phyloP scores from a whole-genome alignment of 1,140 invertebrate genomes.

The Cydia fagiglandana region DNA sequence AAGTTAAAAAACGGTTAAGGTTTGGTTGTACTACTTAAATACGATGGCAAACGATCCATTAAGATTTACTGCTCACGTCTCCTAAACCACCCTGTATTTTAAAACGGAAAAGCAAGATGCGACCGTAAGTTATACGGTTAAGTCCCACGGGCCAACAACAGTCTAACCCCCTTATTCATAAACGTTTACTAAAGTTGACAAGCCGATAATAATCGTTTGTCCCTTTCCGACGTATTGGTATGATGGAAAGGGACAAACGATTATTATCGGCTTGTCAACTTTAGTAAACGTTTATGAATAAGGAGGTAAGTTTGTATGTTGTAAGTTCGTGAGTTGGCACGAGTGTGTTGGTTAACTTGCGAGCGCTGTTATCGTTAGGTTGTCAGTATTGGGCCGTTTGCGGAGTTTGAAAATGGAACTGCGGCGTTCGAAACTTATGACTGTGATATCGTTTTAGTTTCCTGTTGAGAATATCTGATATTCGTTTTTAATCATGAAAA shows the following conservation, averaged over 20 bases:
- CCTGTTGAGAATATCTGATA: not conserved
- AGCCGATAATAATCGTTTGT: no score
- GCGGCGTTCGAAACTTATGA: conserved; percentile 23
- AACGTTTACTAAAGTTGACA: no score
- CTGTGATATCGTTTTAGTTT: conserved; percentile 1
- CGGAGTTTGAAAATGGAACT: conserved; percentile 23
- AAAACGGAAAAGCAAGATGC: not conserved
- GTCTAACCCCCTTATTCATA: no score
- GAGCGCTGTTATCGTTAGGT: conserved; percentile 26
- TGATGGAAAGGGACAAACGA: no score
- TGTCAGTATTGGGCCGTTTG: conserved; percentile 20
- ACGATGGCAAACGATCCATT: no score
- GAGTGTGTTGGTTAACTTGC: conserved; percentile 10
- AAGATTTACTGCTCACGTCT: no score
- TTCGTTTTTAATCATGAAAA: not conserved
- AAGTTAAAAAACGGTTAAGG: no score
- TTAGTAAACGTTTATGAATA: no score
- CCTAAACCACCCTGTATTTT: no score
- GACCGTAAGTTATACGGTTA: not conserved
- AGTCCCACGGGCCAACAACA: conserved; percentile 8
- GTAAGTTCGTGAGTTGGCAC: conserved; percentile 29
- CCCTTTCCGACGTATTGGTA: no score
- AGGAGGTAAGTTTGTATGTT: conserved; percentile 19
- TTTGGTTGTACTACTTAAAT: no score
- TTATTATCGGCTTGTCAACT: no score